Evolutionary conservation across 2,888 invertebrate genomes (phyloP).

Genomic region (Osmoderma eremita): DNA sequence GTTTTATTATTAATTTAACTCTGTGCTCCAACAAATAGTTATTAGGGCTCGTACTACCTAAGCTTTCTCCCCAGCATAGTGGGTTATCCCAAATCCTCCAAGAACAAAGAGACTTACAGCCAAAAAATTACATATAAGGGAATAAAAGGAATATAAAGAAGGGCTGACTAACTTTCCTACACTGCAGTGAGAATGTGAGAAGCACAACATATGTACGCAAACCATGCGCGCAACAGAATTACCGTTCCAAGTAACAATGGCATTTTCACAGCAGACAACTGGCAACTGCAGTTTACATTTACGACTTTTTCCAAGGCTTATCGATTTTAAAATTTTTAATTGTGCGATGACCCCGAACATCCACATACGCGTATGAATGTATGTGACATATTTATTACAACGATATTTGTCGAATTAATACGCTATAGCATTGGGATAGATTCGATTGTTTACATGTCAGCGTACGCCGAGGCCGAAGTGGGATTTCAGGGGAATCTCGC

Average conservation of each 20-base stretch:
- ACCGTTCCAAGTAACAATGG: not conserved
- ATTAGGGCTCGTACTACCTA: no score
- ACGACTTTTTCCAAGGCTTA: not conserved
- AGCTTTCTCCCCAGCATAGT: no score
- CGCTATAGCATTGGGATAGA: constrained; percentile 4
- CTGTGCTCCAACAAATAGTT: no score
- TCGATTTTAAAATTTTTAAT: constrained; percentile 16
- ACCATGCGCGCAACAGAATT: no score
- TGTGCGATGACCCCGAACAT: not conserved
- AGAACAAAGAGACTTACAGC: no score
- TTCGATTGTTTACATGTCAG: constrained; percentile 26
- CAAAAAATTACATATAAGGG: no score
- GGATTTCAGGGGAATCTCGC: not conserved
- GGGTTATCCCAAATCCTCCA: no score
- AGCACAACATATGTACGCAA: no score
- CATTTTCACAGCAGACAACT: not conserved
- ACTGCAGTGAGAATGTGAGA: no score
- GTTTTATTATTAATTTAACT: no score
- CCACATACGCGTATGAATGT: not conserved
- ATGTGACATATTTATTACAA: constrained; percentile 28
- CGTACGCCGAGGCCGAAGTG: not conserved
- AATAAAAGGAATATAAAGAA: no score
- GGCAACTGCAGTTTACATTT: not conserved
- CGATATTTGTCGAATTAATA: constrained; percentile 30
- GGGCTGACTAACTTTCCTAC: no score